Base-by-base conservation (phyloP, 2,888 invertebrate genomes). In the Nomada goodeniana region DNA sequence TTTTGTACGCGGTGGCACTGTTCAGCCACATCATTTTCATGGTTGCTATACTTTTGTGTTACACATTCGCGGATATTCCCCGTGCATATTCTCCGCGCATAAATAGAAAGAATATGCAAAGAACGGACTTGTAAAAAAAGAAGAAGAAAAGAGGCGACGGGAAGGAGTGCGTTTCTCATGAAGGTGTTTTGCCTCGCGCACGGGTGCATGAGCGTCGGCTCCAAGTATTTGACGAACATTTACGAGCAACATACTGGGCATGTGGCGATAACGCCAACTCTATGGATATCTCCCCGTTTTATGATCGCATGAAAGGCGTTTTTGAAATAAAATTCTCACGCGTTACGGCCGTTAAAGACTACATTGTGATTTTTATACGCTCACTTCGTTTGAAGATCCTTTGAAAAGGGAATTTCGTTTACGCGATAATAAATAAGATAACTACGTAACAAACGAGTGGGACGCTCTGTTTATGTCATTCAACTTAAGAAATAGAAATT, bases 171-270 rank as follows among this genome's bases (percentile, higher is more conserved):
- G 53, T 65, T 78, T 47, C 64, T 57, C 67, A 57, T 1, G 42
- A 63, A 53, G 29, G 72, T 75, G 67, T 75, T 80, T 36, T 68
- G 68, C 36, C 57, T 71, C 74, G 52, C 61, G 23, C n/a, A 57
- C 71, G 60, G 44, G 36, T 50, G 11, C 70, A 18, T 2, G 13
- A 67, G 55, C 23, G n/a, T 15, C 15, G 23, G 50, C 52, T 53
- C 50, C 59, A 76, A 72, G 82, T 72, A 70, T 83, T 83, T 77
- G 83, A 74, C 69, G 77, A 44, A 26, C 83, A 73, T 83, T 83
- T 83, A 78, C 70, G 83, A 74, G 83, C 70, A 63, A 83, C 83
- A 63, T 83, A 83, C 83, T 78, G 83, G 61, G 67, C 61, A 69
- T 59, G 70, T 63, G 52, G 59, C 74, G 83, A 83, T 83, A 83